Percentiles rank a stretch among this genome's conserved stretches.
phyloP scores from a whole-genome alignment of 2,797 vertebrate genomes.

The Megalops cyprinoides region DNA sequence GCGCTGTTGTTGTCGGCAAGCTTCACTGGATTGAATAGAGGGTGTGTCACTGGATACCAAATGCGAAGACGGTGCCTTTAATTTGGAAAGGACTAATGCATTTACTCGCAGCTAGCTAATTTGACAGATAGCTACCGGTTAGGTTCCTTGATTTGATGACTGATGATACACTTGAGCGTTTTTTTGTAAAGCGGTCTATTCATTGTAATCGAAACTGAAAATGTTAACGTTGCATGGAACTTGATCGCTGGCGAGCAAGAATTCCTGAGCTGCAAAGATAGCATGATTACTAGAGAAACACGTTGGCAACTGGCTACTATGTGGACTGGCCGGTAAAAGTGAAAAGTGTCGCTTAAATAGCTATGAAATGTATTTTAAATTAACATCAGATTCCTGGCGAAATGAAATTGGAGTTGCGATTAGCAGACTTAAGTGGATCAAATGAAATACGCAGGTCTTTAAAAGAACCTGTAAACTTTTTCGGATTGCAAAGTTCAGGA shows the following conservation, averaged over 20 bases:
- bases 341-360: too few relatives aligned
- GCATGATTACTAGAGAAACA: neutral
- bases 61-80: neutral
- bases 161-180: neutral
- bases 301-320: too few relatives aligned
- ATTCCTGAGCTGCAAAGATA: neutral
- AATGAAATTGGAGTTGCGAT: too few relatives aligned
- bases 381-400: too few relatives aligned
- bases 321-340: too few relatives aligned
- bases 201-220: conserved; percentile 26
- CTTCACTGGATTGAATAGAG: neutral
- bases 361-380: too few relatives aligned
- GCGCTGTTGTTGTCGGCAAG: neutral
- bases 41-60: neutral
- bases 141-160: neutral
- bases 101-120: neutral
- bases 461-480: too few relatives aligned
- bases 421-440: too few relatives aligned
- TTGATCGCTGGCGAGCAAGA: neutral
- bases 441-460: too few relatives aligned
- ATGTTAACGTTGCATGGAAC: neutral
- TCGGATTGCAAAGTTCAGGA: too few relatives aligned
- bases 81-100: neutral
- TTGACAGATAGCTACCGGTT: too few relatives aligned
- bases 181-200: neutral